Evolutionary conservation across 2,797 vertebrate species (phyloP).

Genomic region (Gymnothorax javanicus): DNA sequence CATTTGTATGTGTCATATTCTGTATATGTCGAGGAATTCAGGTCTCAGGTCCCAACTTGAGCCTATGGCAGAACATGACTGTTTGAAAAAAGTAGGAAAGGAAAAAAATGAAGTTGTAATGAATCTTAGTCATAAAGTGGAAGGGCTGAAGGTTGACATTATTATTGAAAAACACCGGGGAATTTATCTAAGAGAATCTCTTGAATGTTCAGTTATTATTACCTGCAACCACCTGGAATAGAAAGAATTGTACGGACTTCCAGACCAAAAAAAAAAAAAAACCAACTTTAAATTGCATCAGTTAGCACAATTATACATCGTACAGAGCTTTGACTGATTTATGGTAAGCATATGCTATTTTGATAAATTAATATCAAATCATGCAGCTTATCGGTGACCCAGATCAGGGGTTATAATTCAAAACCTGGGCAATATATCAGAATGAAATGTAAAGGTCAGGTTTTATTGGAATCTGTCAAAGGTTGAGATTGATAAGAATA

Average conservation of each 20-base stretch:
- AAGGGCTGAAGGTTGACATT: slow-evolving; percentile 35
- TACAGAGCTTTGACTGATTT: slow-evolving; percentile 50
- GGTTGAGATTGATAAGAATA: slow-evolving; percentile 63
- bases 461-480: slow-evolving; percentile 65
- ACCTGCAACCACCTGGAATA: slow-evolving; percentile 27
- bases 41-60: slow-evolving; percentile 33
- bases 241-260: not conserved
- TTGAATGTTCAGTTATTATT: slow-evolving; percentile 2
- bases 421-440: slow-evolving; percentile 51
- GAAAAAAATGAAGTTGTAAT: slow-evolving; percentile 46
- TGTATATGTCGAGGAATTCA: slow-evolving; percentile 36
- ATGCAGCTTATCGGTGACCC: slow-evolving; percentile 57
- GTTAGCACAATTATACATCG: slow-evolving; percentile 48
- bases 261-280: slow-evolving; percentile 10
- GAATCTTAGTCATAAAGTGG: slow-evolving; percentile 42
- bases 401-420: slow-evolving; percentile 61
- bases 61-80: slow-evolving; percentile 35
- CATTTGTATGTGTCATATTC: slow-evolving; percentile 30
- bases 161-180: slow-evolving; percentile 19
- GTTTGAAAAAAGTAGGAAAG: not conserved
- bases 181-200: not conserved
- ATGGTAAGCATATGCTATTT: slow-evolving; percentile 55
- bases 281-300: slow-evolving; percentile 30
- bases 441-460: slow-evolving; percentile 61
- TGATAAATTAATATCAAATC: slow-evolving; percentile 56